These are phyloP conservation scores for Anguilla marmorata DNA, from an alignment of 2,797 vertebrate species.

Conservation along the genomic window DNA sequence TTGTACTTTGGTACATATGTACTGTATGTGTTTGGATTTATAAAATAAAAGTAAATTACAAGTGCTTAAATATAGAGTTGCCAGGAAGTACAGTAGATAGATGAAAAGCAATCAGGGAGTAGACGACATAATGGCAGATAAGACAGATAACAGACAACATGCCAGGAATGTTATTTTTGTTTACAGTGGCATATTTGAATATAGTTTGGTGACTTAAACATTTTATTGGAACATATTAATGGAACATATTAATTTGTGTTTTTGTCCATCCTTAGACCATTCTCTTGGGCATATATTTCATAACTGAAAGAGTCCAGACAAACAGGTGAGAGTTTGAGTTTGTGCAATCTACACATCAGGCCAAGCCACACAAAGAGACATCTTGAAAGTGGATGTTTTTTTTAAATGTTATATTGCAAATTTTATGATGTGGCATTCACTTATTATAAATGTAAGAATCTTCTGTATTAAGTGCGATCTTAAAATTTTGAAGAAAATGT, in stretches of 20 bases:
- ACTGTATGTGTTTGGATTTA: neutral
- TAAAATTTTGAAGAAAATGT: neutral
- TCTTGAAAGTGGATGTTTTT: neutral
- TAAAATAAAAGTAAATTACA: neutral
- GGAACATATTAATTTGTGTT: neutral
- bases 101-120: neutral
- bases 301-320: conserved; percentile 39
- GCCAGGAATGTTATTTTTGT: neutral
- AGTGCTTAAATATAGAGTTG: neutral
- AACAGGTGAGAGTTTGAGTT: conserved; percentile 58
- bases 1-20: neutral
- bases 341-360: neutral
- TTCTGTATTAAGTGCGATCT: neutral
- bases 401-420: neutral
- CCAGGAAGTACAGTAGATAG: neutral
- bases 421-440: neutral
- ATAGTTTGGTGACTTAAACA: neutral
- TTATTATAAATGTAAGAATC: neutral
- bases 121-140: neutral
- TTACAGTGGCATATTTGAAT: neutral
- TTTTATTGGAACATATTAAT: neutral
- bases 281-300: conserved; percentile 56
- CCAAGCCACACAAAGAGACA: neutral
- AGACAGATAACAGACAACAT: neutral
- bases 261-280: conserved; percentile 61